Conservation (phyloP, 1,140 invertebrate genomes). For the Dysdera silvatica region DNA sequence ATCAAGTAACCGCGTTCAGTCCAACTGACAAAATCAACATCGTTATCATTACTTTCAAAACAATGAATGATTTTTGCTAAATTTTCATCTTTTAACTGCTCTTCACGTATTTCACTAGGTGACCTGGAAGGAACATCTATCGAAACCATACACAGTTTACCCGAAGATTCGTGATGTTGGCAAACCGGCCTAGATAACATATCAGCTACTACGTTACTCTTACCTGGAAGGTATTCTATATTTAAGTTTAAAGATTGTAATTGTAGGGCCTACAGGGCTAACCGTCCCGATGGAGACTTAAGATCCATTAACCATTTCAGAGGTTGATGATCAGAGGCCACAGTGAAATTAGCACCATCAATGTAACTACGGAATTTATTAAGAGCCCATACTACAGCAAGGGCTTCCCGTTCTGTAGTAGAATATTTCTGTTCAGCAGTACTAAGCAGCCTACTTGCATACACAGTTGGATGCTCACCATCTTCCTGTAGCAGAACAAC, state of each 20-base stretch:
- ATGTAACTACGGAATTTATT: conserved; percentile 34
- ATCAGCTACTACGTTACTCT: too few relatives aligned
- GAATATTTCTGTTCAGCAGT: conserved; percentile 32
- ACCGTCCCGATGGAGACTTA: conserved; percentile 16
- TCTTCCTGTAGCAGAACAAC: conserved; percentile 35
- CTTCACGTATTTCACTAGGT: not conserved
- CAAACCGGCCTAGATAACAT: conserved; percentile 20
- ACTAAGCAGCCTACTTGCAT: conserved; percentile 17
- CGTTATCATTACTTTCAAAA: not conserved
- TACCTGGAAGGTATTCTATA: conserved; percentile 30
- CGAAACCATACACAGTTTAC: not conserved
- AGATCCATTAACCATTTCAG: conserved; percentile 28
- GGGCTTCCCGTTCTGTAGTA: not conserved
- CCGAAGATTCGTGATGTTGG: not conserved
- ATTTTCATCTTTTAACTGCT: not conserved
- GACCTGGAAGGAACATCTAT: not conserved
- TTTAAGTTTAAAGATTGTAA: conserved; percentile 31
- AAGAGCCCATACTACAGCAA: conserved; percentile 34
- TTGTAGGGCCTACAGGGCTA: conserved; percentile 30
- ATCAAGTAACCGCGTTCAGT: not conserved
- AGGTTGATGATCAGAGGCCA: conserved; percentile 36
- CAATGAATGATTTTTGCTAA: conserved; percentile 1
- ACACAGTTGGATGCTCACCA: conserved; percentile 34
- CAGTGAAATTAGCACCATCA: conserved; percentile 30
- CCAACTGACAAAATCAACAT: not conserved